phyloP scores from a whole-genome alignment of 2,888 invertebrate genomes.

The Pegoplata infirma region DNA sequence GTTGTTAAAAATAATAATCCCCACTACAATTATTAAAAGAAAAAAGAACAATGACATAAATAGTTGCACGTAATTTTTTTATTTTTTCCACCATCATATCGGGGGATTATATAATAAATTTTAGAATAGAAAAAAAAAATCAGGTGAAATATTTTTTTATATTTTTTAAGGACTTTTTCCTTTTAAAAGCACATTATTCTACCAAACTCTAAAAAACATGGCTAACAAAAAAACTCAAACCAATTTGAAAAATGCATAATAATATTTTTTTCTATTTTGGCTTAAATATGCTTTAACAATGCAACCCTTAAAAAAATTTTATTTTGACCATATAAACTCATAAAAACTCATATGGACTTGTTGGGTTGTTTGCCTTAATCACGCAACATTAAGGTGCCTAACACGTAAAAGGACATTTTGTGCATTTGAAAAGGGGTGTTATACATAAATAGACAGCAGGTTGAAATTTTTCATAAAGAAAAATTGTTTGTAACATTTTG shows the following conservation, averaged over 20 bases:
- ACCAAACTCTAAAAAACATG: no score
- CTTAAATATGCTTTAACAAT: neutral
- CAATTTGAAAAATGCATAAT: neutral
- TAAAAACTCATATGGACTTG: neutral
- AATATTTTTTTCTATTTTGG: neutral
- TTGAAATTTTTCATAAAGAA: neutral
- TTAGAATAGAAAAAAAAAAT: neutral
- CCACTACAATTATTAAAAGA: no score
- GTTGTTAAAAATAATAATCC: neutral
- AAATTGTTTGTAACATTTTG: neutral
- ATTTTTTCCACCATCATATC: neutral
- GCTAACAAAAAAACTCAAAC: neutral
- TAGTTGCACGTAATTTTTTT: constrained; percentile 28
- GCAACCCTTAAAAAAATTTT: neutral
- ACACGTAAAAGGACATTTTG: constrained; percentile 6
- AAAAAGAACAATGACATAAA: constrained; percentile 38
- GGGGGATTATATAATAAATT: neutral
- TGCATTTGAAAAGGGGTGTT: constrained; percentile 13
- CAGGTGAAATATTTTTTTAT: neutral
- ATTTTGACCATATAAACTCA: neutral
- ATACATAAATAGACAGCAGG: neutral
- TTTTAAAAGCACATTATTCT: no score
- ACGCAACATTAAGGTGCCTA: constrained; percentile 72
- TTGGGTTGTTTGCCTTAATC: constrained; percentile 64
- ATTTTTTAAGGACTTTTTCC: no score